Base-by-base conservation (phyloP, 2,888 invertebrate genomes). In the Muschampia plurimacula region DNA sequence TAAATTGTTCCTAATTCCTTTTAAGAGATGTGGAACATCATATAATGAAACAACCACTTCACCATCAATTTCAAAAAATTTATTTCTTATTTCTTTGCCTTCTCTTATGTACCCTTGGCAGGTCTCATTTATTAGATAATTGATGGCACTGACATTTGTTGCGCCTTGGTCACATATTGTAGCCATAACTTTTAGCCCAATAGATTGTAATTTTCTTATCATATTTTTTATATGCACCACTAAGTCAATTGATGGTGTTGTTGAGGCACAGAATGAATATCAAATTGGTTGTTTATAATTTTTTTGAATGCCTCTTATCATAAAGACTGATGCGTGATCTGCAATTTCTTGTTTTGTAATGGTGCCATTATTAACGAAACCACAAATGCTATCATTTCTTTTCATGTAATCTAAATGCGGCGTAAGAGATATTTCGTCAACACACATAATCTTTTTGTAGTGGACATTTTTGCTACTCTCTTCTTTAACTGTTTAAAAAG, bases 401-500 rank as follows among this genome's bases (percentile, higher is more conserved):
- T 8, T 52, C 2, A 15, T 15, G 15, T 15, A 52, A 52, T 52
- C 52, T 8, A 52, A 8, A 15, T 52, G 52, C 12, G 52, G 46
- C n/a, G 13, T 49, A 5, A 49, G n/a, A 13, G 49, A 13, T 5
- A 49, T 49, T n/a, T 49, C n/a, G 6, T 49, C 49, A 49, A 49
- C 3, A 49, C 49, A n/a, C 49, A 49, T 49, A n/a, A 49, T 49
- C 1, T 13, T 49, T 49, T 13, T n/a, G 13, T 49, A 49, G 49
- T 49, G 49, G 49, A 49, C 49, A 49, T 49, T 6, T 49, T 49
- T 49, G 49, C 4, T 13, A 49, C 49, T 49, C n/a, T 49, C 49
- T 49, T 49, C 49, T 49, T 13, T 49, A 49, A n/a, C n/a, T n/a
- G 49, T n/a, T 49, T 49, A 49, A 49, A 49, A 49, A 49, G 49